Evolutionary conservation across 64 coral and sea anemone genomes (phyloP), one percentile per base, ranked within the genome.

Genomic region (Catalaphyllia jardinei): DNA sequence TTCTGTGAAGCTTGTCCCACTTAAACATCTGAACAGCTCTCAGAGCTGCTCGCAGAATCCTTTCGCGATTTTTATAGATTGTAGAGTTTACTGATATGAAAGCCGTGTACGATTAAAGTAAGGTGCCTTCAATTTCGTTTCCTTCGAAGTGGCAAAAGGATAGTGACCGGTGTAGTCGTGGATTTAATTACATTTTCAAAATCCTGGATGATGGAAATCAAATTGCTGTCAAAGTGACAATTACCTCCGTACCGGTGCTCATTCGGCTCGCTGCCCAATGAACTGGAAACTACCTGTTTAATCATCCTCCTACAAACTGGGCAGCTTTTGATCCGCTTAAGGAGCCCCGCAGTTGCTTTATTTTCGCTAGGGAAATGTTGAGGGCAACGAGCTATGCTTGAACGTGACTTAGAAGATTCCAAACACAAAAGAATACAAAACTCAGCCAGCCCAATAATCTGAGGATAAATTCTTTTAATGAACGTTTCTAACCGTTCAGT

Each of bases 401-500:
- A n/a, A n/a, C 6, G 2, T n/a, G 75, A 29, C 0, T 24, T 19
- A 65, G 24, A 19, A 17, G 20, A n/a, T 9, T 52, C 19, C 22
- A 78, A 20, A 52, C 75, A 22, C 20, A n/a, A 18, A 12, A 15
- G 18, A 28, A 62, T 62, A 62, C 55, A 82, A 62, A n/a, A 82
- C 13, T 82, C 79, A 28, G 59, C n/a, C 15, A 82, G 31, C 18
- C 39, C 71, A 14, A 72, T 73, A 9, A 86, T 67, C 55, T 88
- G 86, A 63, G 86, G 86, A 15, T 77, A 64, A 77, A 88, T 15
- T 19, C 75, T 15, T 30, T 29, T 77, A 38, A 82, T 0, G 24
- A 82, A 82, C 14, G 10, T 82, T 31, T 82, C 79, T 63, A 82
- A 10, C 8, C 57, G 55, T 82, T 82, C 13, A 38, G 31, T 19